phyloP scores from a whole-genome alignment of 2,113 vertebrate species.

The Passer montanus region DNA sequence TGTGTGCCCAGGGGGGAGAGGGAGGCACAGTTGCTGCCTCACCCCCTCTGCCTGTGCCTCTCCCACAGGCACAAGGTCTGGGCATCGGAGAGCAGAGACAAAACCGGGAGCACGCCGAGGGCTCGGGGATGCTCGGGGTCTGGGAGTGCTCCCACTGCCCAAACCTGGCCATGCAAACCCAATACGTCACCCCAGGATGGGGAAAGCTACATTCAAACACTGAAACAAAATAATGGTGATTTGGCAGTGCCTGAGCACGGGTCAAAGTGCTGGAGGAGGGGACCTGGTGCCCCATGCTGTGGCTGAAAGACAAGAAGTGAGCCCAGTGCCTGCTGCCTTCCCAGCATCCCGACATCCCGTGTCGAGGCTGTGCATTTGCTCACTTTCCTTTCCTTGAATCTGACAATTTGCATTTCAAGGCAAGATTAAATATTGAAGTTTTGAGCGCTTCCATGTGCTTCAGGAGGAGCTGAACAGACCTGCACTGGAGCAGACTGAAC shows the following conservation, averaged over 20 bases:
- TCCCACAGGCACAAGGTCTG: neutral
- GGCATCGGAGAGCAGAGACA: neutral
- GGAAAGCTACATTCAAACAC: neutral
- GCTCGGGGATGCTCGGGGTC: neutral
- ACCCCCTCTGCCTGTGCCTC: neutral
- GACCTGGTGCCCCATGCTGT: neutral
- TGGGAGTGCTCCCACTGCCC: neutral
- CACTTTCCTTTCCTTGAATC: constrained; percentile 18
- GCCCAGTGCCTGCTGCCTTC: neutral
- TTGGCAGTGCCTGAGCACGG: neutral
- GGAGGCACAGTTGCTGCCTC: neutral
- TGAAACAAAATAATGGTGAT: neutral
- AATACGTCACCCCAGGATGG: neutral
- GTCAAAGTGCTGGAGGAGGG: neutral
- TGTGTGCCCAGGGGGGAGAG: neutral
- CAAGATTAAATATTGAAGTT: constrained; percentile 70
- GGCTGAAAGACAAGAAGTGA: neutral
- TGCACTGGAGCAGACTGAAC: constrained; percentile 34
- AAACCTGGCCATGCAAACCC: neutral
- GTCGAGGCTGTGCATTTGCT: neutral
- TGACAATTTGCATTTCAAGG: constrained; percentile 60
- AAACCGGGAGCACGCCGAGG: accelerated
- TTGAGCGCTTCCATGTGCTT: constrained; percentile 58
- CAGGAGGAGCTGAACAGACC: constrained; percentile 33
- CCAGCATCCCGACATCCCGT: accelerated